Evolutionary conservation across 2,888 invertebrate genomes (phyloP).

Genomic region (Molanna angustata): DNA sequence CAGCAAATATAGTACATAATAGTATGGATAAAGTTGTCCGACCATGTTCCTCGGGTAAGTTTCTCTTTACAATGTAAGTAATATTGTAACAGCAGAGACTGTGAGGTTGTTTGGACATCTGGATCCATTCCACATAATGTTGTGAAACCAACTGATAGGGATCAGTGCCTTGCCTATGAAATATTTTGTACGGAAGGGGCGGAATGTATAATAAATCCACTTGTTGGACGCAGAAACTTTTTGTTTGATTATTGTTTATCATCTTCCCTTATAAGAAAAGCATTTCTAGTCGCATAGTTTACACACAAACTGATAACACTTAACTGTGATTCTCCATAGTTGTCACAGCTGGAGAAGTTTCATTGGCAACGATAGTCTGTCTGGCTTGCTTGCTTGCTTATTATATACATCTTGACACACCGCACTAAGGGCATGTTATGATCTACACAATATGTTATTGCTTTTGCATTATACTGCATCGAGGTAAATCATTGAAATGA

Average conservation of each 20-base stretch:
- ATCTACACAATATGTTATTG: too few relatives aligned
- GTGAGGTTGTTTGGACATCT: too few relatives aligned
- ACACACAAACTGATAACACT: not conserved
- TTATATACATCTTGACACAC: too few relatives aligned
- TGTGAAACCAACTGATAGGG: slow-evolving; percentile 2
- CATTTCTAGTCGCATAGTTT: slow-evolving; percentile 1
- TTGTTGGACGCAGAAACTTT: slow-evolving; percentile 18
- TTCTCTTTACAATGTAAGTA: too few relatives aligned
- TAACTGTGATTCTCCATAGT: too few relatives aligned
- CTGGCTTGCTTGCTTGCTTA: too few relatives aligned
- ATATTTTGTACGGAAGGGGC: slow-evolving; percentile 18
- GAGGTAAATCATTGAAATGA: slow-evolving; percentile 21
- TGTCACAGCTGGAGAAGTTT: too few relatives aligned
- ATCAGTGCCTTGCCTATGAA: slow-evolving; percentile 29
- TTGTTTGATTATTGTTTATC: slow-evolving; percentile 21
- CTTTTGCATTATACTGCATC: not conserved
- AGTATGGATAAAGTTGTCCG: not conserved
- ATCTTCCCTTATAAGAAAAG: not conserved
- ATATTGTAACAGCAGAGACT: too few relatives aligned
- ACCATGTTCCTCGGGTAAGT: not conserved
- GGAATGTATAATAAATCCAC: slow-evolving; percentile 16
- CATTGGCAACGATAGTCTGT: too few relatives aligned
- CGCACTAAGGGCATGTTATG: too few relatives aligned
- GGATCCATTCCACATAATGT: too few relatives aligned
- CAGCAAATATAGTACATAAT: too few relatives aligned